Percentiles rank a stretch among this genome's conserved stretches.
Evolutionary conservation across 1,140 invertebrate genomes (phyloP).

Genomic region (Hirudo medicinalis): DNA sequence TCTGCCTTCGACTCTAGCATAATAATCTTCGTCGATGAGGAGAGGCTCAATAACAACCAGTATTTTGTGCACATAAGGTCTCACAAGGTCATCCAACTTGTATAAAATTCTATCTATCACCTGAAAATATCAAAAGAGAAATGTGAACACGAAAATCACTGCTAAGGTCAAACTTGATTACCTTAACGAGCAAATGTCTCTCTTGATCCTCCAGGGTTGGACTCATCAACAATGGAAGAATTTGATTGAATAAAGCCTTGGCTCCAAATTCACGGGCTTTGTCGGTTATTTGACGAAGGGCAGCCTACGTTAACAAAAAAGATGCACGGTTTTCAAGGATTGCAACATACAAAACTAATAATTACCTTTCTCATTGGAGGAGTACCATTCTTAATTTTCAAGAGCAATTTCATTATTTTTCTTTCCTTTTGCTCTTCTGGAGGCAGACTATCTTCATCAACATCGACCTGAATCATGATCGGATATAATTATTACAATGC

Average conservation of each 20-base stretch:
- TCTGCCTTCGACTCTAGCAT: conserved; percentile 93
- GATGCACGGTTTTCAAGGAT: conserved; percentile 15
- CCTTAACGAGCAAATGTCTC: conserved; percentile 95
- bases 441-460: conserved; percentile 85
- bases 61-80: conserved; percentile 99
- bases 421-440: conserved; percentile 95
- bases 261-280: conserved; percentile 96
- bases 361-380: conserved; percentile 90
- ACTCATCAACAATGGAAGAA: conserved; percentile 93
- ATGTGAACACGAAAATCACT: not conserved
- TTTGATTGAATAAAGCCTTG: conserved; percentile 96
- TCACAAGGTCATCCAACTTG: conserved; percentile 93
- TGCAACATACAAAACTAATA: not conserved
- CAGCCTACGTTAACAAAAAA: conserved; percentile 45
- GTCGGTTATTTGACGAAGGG: conserved; percentile 91
- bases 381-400: conserved; percentile 99
- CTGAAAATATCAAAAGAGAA: conserved; percentile 4
- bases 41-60: conserved; percentile 97
- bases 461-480: conserved; percentile 55
- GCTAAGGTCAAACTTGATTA: not conserved
- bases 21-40: conserved; percentile 98
- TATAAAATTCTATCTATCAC: conserved; percentile 95
- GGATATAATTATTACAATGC: not conserved
- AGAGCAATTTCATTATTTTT: conserved; percentile 94
- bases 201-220: conserved; percentile 98